A percentile compares a stretch with the other conserved stretches of the same genome.
Conservation (phyloP, 1,140 invertebrate species). For the Penaeus japonicus region DNA sequence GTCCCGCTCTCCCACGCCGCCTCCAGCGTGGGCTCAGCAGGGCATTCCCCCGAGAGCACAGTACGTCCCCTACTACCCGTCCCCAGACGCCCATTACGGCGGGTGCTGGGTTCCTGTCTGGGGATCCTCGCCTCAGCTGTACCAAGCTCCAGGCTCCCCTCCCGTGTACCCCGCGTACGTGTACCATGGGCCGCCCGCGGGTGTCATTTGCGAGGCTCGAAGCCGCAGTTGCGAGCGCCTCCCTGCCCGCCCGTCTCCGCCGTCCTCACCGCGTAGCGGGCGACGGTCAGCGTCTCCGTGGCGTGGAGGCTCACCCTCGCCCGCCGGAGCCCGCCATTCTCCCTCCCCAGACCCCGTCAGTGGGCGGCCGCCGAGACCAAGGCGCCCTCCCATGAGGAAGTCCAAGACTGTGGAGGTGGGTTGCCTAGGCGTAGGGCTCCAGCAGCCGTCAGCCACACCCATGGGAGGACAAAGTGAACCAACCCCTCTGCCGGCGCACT, state of each 20-base stretch:
- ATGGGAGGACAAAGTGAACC: no score
- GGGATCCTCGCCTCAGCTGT: slow-evolving; percentile 44
- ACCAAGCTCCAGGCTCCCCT: not conserved
- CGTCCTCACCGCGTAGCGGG: slow-evolving; percentile 16
- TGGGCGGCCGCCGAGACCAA: slow-evolving; percentile 42
- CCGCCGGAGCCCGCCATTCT: slow-evolving; percentile 4
- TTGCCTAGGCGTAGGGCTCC: not conserved
- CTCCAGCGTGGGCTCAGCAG: not conserved
- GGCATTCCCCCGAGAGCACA: slow-evolving; percentile 15
- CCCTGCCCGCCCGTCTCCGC: slow-evolving; percentile 21
- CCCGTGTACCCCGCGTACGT: slow-evolving; percentile 2
- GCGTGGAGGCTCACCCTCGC: slow-evolving; percentile 12
- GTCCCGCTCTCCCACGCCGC: slow-evolving; percentile 43
- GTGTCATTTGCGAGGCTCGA: not conserved
- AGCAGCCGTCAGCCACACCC: no score
- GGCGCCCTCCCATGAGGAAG: slow-evolving; percentile 32
- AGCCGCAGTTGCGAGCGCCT: slow-evolving; percentile 44
- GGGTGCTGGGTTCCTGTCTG: slow-evolving; percentile 39
- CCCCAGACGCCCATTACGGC: not conserved
- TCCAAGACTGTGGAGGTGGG: slow-evolving; percentile 50
- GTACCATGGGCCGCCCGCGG: not conserved
- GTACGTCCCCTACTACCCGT: not conserved
- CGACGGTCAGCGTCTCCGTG: slow-evolving; percentile 39
- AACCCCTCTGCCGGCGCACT: not conserved
- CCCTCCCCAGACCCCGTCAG: slow-evolving; percentile 33